phyloP scores from a whole-genome alignment of 1,140 invertebrate species.

The Leptinotarsa defecta region DNA sequence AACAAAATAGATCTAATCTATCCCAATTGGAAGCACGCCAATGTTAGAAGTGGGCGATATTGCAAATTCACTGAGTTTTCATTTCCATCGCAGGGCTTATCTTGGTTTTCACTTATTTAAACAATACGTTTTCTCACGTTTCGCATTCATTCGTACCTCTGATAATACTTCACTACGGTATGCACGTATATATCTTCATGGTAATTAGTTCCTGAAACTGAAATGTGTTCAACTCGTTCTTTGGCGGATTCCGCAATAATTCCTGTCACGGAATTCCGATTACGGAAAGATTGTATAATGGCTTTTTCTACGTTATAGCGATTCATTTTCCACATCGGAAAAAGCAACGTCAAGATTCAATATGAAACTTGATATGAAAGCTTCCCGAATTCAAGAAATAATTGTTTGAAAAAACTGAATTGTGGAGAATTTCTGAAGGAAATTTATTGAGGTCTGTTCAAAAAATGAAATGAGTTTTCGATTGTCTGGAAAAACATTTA shows the following conservation, averaged over 20 bases:
- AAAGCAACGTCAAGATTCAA: not conserved
- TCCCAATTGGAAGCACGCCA: constrained; percentile 7
- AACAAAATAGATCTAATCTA: no score
- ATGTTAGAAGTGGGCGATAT: constrained; percentile 17
- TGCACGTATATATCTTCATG: constrained; percentile 12
- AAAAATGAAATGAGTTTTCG: no score
- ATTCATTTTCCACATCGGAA: not conserved
- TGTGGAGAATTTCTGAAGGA: no score
- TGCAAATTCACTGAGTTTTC: constrained; percentile 25
- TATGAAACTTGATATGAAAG: no score
- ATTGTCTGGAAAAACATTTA: no score
- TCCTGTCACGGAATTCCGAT: constrained; percentile 25
- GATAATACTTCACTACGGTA: constrained; percentile 7
- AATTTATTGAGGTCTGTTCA: no score
- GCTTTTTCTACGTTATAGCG: not conserved
- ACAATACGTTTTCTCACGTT: constrained; percentile 34
- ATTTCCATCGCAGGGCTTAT: constrained; percentile 30
- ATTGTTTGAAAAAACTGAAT: no score
- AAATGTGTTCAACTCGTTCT: constrained; percentile 16
- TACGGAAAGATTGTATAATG: constrained; percentile 1
- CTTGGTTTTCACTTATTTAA: constrained; percentile 35
- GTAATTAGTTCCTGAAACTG: not conserved
- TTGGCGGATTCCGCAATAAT: constrained; percentile 17
- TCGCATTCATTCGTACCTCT: constrained; percentile 18
- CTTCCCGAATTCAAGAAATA: no score